Base-by-base conservation (phyloP, 2,113 vertebrate species). In the Nothobranchius furzeri region DNA sequence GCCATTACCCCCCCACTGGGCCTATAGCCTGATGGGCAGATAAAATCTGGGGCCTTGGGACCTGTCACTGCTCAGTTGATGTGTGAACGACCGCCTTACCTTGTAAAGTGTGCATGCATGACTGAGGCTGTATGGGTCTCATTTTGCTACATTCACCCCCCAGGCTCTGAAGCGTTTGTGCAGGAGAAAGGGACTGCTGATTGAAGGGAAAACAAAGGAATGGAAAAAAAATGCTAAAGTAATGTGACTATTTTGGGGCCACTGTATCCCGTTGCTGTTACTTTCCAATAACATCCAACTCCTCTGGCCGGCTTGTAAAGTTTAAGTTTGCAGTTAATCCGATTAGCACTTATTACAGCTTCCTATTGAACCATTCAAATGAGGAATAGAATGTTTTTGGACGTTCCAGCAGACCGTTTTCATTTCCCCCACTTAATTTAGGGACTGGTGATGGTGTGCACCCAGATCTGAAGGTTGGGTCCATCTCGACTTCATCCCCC, bases 121-220 rank as follows among this genome's bases (percentile, higher is more conserved):
- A 78, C 65, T 85, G 83, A 72, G 76, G 78, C 49, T 91, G 83
- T 88, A 91, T 88, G 69, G 83, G 37, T 74, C 85, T 87, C 70
- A 79, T 87, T 89, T 88, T 80, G 85, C 86, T 81, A 76, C 81
- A 80, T 87, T 89, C 86, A 82, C 82, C 64, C n/a, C 73, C 63
- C 67, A 59, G 82, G 48, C 65, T 85, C 57, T 75, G 52, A 66
- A 73, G 82, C 14, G 8, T 73, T 73, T 69, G 66, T 64, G 40
- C 4, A 24, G 53, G 50, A 59, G 65, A 58, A 54, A 14, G 50
- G 62, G 49, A 51, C 60, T 60, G 75, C 36, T 60, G 85, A 88
- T 76, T 76, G 82, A 86, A 84, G 67, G 57, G 74, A 85, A 87
- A 86, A 86, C 80, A 77, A 57, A 25, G 25, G 62, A 51, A 60